Conservation (phyloP, 2,797 vertebrate species). For the Enteromius mattozi region DNA sequence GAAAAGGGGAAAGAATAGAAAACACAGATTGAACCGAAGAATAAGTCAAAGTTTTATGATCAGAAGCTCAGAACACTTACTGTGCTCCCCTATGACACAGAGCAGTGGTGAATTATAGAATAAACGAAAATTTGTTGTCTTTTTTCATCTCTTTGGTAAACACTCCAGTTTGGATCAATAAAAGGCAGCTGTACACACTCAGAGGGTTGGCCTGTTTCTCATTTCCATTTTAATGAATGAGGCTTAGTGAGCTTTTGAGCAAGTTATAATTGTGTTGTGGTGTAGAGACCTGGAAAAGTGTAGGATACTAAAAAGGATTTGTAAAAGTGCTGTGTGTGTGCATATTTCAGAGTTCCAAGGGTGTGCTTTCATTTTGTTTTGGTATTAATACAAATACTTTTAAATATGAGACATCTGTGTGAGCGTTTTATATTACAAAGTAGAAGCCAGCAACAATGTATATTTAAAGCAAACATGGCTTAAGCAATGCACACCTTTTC, state of each 20-base stretch:
- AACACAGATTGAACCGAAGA: slow-evolving; percentile 50
- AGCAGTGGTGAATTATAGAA: slow-evolving; percentile 68
- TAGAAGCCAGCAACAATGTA: neutral
- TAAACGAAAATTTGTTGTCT: slow-evolving; percentile 62
- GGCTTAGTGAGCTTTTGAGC: slow-evolving; percentile 58
- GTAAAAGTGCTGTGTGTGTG: neutral
- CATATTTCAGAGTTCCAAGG: slow-evolving; percentile 10
- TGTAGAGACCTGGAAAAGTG: slow-evolving; percentile 45
- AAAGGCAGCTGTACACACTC: slow-evolving; percentile 58
- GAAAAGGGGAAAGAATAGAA: slow-evolving; percentile 31
- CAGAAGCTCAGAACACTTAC: slow-evolving; percentile 59
- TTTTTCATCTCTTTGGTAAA: slow-evolving; percentile 61
- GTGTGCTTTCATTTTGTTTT: neutral
- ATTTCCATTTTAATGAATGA: slow-evolving; percentile 71
- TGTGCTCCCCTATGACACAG: slow-evolving; percentile 53
- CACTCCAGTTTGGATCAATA: slow-evolving; percentile 57
- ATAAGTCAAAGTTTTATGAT: slow-evolving; percentile 61
- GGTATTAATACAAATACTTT: neutral
- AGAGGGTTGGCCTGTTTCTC: slow-evolving; percentile 48
- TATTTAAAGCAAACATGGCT: neutral
- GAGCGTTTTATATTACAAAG: neutral
- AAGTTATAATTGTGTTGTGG: slow-evolving; percentile 62
- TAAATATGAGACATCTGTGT: neutral
- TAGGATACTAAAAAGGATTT: slow-evolving; percentile 38
- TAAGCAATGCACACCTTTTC: slow-evolving; percentile 8